Conservation (phyloP, 2,888 invertebrate species). For the Drosophila rubida region DNA sequence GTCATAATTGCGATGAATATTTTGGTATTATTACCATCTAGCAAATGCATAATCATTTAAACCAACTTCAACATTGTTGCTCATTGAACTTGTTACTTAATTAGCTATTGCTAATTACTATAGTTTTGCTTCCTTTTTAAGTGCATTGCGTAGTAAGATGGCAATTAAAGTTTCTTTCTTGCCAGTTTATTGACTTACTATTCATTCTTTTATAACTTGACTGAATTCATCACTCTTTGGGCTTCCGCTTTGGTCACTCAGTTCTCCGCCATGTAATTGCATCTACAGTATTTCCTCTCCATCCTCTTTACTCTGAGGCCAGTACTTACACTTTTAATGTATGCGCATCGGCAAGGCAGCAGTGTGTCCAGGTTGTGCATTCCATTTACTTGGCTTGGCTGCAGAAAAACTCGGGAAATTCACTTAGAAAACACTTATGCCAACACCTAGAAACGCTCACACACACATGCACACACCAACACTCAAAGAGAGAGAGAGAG, state of each 20-base stretch:
- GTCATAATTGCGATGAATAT: conserved; percentile 17
- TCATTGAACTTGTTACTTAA: background rate
- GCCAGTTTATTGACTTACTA: background rate
- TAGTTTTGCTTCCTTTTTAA: background rate
- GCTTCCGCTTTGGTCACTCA: background rate
- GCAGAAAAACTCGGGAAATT: conserved; percentile 51
- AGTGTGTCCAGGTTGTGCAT: conserved; percentile 27
- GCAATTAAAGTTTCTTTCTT: background rate
- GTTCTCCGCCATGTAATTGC: conserved; percentile 6
- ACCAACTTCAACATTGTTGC: background rate
- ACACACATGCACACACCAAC: background rate
- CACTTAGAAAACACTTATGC: conserved; percentile 69
- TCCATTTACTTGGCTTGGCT: conserved; percentile 8
- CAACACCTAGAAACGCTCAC: conserved; percentile 50
- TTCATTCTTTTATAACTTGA: background rate
- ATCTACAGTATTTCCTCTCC: conserved; percentile 8
- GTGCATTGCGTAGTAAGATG: background rate
- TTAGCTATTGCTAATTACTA: background rate
- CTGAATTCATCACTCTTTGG: conserved; percentile 7
- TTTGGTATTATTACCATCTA: background rate
- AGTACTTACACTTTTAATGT: conserved; percentile 46
- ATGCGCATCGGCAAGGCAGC: conserved; percentile 43
- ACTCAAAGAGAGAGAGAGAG: background rate
- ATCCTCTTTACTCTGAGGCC: conserved; percentile 11
- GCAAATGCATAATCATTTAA: background rate